Conservation (phyloP, 2,888 invertebrate genomes). For the Helleia helle region DNA sequence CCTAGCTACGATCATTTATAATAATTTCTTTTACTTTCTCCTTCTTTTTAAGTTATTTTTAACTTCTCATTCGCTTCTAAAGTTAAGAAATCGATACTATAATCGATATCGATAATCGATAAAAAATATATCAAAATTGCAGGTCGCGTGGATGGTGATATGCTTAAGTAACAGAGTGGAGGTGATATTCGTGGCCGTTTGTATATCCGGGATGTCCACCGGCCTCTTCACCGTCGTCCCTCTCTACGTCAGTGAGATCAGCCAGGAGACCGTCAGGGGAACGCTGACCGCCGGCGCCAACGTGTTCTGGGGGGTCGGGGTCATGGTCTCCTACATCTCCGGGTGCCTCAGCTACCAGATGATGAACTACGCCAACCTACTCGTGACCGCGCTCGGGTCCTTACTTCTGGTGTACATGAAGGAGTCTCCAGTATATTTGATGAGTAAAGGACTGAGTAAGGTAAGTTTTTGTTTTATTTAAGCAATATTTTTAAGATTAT, state of each 20-base stretch:
- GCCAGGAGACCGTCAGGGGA: constrained; percentile 18
- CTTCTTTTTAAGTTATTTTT: no score
- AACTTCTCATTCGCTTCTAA: no score
- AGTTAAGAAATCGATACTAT: no score
- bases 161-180: constrained; percentile 34
- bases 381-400: constrained; percentile 25
- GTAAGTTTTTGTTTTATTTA: neutral
- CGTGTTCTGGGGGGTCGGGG: constrained; percentile 15
- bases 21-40: no score
- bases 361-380: constrained; percentile 32
- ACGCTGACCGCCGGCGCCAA: constrained; percentile 14
- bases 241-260: constrained; percentile 17
- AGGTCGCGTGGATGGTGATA: constrained; percentile 46
- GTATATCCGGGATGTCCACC: constrained; percentile 32
- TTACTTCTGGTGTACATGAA: constrained; percentile 27
- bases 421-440: constrained; percentile 29
- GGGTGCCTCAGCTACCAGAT: constrained; percentile 31
- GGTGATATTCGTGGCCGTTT: constrained; percentile 34
- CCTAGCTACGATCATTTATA: no score
- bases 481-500: no score
- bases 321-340: constrained; percentile 22
- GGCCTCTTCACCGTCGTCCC: constrained; percentile 29
- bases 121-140: no score
- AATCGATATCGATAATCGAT: no score
- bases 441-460: constrained; percentile 12